phyloP scores from a whole-genome alignment of 1,140 invertebrate species.

The Musca vetustissima region DNA sequence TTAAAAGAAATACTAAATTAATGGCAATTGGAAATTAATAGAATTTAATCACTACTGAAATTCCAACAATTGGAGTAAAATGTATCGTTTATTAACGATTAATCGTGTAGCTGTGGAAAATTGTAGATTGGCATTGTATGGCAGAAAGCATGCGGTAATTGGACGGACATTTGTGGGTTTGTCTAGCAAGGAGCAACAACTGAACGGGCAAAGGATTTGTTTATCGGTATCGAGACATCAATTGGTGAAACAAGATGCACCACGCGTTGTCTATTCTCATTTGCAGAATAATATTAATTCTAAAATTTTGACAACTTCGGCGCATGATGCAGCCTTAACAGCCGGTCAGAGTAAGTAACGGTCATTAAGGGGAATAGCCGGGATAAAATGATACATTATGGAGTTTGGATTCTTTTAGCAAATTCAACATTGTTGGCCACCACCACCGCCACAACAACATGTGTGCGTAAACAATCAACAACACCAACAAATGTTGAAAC shows the following conservation, averaged over 20 bases:
- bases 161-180: constrained; percentile 50
- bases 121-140: constrained; percentile 32
- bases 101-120: constrained; percentile 34
- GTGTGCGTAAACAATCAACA: constrained; percentile 14
- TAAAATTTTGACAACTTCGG: neutral
- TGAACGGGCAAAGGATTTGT: too few relatives aligned
- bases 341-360: too few relatives aligned
- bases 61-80: constrained; percentile 28
- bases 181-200: constrained; percentile 37
- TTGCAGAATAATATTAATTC: neutral
- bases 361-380: too few relatives aligned
- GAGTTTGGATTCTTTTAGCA: neutral
- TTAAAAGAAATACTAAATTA: constrained; percentile 1
- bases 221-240: neutral
- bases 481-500: constrained; percentile 11
- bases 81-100: constrained; percentile 42
- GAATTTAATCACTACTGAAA: neutral
- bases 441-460: too few relatives aligned
- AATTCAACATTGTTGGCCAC: neutral
- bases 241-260: neutral
- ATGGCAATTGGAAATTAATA: neutral
- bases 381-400: too few relatives aligned
- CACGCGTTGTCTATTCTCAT: neutral
- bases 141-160: constrained; percentile 36
- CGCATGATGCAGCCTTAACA: too few relatives aligned